Evolutionary conservation across 2,888 invertebrate species (phyloP).

Genomic region (Lepetodrilus schrolli): DNA sequence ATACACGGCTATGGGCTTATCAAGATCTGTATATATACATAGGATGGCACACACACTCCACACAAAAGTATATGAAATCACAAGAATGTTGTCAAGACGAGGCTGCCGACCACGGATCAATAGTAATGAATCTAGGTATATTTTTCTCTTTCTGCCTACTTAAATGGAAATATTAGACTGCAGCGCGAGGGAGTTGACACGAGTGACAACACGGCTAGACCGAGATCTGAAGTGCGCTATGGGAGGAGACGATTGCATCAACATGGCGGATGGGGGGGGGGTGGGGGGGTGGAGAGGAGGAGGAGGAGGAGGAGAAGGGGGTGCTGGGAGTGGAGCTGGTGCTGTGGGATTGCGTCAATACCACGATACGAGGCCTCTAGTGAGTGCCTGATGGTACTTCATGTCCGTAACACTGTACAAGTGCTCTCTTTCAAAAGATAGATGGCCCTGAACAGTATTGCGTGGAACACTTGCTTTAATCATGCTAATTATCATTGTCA

Average conservation of each 20-base stretch:
- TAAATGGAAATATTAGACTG: neutral
- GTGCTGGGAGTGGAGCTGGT: neutral
- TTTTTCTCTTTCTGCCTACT: neutral
- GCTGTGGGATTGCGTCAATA: neutral
- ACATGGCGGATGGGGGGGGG: neutral
- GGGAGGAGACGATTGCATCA: neutral
- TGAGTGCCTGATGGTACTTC: too few relatives aligned
- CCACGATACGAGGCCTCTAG: neutral
- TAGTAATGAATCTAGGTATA: neutral
- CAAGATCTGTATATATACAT: too few relatives aligned
- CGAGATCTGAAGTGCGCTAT: neutral
- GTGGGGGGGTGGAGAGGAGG: neutral
- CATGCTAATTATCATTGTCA: too few relatives aligned
- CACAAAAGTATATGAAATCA: neutral
- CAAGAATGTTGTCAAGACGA: neutral
- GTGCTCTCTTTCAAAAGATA: too few relatives aligned
- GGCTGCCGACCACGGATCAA: neutral
- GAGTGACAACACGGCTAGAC: neutral
- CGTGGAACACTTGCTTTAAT: too few relatives aligned
- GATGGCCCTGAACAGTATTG: too few relatives aligned
- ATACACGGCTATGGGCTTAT: neutral
- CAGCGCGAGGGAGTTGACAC: neutral
- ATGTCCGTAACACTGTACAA: too few relatives aligned
- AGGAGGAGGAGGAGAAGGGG: neutral
- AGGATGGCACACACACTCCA: constrained; percentile 4